These are phyloP conservation scores for Menidia beryllina DNA, from an alignment of 2,113 vertebrate genomes.

Conservation along the genomic window DNA sequence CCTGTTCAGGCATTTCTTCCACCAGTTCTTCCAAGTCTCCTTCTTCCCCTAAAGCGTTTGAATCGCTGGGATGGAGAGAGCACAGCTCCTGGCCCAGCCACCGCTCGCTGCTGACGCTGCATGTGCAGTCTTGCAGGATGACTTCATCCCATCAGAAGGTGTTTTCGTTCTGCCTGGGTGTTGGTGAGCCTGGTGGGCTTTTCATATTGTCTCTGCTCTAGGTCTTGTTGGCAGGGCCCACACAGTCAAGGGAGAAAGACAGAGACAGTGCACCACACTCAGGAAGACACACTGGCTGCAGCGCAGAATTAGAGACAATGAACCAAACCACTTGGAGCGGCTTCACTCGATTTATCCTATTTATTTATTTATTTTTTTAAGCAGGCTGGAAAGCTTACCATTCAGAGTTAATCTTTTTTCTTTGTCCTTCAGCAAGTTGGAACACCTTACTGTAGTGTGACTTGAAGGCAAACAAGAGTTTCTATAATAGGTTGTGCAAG, in stretches of 20 bases:
- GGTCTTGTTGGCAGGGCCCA: conserved; percentile 36
- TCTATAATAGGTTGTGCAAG: conserved; percentile 37
- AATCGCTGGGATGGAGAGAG: conserved; percentile 42
- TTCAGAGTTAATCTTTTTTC: conserved; percentile 57
- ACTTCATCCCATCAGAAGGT: conserved; percentile 69
- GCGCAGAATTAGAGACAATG: conserved; percentile 63
- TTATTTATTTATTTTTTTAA: conserved; percentile 66
- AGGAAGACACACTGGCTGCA: conserved; percentile 54
- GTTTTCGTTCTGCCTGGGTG: conserved; percentile 37
- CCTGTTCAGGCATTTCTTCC: not conserved
- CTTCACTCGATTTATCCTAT: conserved; percentile 59
- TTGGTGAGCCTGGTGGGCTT: conserved; percentile 28
- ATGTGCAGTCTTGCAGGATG: conserved; percentile 70
- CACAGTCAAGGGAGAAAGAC: conserved; percentile 23
- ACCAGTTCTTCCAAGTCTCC: conserved; percentile 4
- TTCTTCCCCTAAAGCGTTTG: conserved; percentile 21
- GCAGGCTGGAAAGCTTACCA: conserved; percentile 39
- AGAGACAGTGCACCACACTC: conserved; percentile 15
- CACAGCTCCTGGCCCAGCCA: not conserved
- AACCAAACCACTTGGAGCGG: conserved; percentile 69
- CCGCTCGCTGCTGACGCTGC: conserved; percentile 34
- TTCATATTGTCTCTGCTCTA: conserved; percentile 33
- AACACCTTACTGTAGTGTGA: conserved; percentile 54
- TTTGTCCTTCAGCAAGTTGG: conserved; percentile 67
- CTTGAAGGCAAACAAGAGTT: conserved; percentile 32